Conservation (phyloP, 2,797 vertebrate genomes). For the Aulostomus chinensis region DNA sequence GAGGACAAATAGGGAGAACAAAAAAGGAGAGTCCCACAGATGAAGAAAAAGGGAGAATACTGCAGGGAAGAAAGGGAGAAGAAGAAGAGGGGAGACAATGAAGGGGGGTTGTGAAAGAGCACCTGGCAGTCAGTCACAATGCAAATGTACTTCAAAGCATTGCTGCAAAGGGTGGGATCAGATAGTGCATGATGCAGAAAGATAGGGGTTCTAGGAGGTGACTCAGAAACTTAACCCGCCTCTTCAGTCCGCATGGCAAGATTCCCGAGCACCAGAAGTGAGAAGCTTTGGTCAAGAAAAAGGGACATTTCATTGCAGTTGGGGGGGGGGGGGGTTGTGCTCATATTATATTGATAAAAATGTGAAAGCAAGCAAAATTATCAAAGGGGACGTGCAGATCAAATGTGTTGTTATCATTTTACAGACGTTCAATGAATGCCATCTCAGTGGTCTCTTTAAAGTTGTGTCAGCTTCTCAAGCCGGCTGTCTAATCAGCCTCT, state of each 20-base stretch:
- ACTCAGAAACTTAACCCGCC: conserved; percentile 43
- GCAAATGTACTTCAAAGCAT: conserved; percentile 64
- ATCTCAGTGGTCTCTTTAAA: conserved; percentile 47
- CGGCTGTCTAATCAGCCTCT: conserved; percentile 53
- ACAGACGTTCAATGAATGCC: conserved; percentile 43
- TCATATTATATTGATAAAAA: no score
- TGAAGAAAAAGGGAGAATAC: conserved; percentile 49
- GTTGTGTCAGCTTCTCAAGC: conserved; percentile 58
- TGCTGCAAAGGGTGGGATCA: conserved; percentile 46
- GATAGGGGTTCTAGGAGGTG: conserved; percentile 29
- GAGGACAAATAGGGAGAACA: conserved; percentile 37
- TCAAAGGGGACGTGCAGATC: conserved; percentile 42
- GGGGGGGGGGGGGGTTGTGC: background rate
- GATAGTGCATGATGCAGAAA: conserved; percentile 22
- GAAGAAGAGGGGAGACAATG: conserved; percentile 7
- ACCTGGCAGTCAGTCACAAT: conserved; percentile 60
- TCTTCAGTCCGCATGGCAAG: conserved; percentile 35
- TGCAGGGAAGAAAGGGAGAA: conserved; percentile 9
- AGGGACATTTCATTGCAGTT: conserved; percentile 3
- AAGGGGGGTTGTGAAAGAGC: conserved; percentile 15
- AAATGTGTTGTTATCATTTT: conserved; percentile 47
- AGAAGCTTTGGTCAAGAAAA: no score
- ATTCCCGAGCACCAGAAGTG: background rate
- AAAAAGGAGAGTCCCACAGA: conserved; percentile 3
- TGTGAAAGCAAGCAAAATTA: no score